Conservation (phyloP, 2,888 invertebrate species). For the Leuctra nigra region DNA sequence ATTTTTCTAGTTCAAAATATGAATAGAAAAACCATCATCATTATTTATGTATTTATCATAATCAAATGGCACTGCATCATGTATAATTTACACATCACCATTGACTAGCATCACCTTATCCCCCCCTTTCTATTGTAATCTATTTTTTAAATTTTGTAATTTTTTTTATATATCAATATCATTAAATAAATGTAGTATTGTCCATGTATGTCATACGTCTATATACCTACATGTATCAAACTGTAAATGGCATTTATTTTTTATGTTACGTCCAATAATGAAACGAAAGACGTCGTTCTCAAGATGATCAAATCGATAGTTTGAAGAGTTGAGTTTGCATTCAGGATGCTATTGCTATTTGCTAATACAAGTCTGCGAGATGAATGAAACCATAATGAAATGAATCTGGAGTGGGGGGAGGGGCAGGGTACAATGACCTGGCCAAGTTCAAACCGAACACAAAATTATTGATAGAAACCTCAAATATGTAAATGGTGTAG, state of each 20-base stretch:
- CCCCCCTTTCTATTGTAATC: too few species aligned
- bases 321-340: not conserved
- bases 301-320: not conserved
- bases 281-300: not conserved
- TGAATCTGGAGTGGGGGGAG: not conserved
- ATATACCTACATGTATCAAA: not conserved
- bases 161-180: too few species aligned
- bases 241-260: not conserved
- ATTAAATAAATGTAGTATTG: too few species aligned
- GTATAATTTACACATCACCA: too few species aligned
- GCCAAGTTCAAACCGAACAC: constrained; percentile 12
- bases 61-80: too few species aligned
- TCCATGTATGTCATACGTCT: too few species aligned
- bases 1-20: too few species aligned
- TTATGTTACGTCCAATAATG: too few species aligned
- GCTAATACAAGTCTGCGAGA: not conserved
- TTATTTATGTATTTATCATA: too few species aligned
- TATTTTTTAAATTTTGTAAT: too few species aligned
- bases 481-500: constrained; percentile 7
- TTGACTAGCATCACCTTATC: too few species aligned
- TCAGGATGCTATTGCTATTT: not conserved
- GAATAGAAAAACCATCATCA: too few species aligned
- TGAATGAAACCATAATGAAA: not conserved
- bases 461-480: constrained; percentile 14
- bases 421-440: constrained; percentile 7